These are phyloP conservation scores for Patella caerulea DNA, from an alignment of 2,888 invertebrate species.

Conservation along the genomic window DNA sequence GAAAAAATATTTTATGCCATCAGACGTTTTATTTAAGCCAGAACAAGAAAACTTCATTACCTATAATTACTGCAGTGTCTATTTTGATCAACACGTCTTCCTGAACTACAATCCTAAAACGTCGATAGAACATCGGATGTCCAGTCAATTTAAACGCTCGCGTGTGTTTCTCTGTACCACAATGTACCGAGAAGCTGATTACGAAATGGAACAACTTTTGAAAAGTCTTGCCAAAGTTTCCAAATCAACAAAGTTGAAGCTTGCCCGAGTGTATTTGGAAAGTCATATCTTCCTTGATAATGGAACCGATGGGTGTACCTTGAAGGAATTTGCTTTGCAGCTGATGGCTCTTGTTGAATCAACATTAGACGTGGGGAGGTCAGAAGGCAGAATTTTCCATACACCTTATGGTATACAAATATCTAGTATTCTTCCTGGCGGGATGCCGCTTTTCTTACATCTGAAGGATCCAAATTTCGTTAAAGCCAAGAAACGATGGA, in stretches of 20 bases:
- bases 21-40: constrained; percentile 42
- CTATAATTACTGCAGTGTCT: constrained; percentile 44
- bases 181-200: constrained; percentile 61
- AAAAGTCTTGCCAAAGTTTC: constrained; percentile 49
- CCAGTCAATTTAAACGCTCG: constrained; percentile 21
- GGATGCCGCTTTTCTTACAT: constrained; percentile 58
- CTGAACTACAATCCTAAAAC: constrained; percentile 41
- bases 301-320: constrained; percentile 44
- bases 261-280: constrained; percentile 47
- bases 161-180: constrained; percentile 59
- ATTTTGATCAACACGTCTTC: constrained; percentile 44
- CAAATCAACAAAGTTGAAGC: constrained; percentile 36
- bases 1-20: constrained; percentile 24
- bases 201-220: constrained; percentile 58
- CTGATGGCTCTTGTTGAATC: constrained; percentile 48
- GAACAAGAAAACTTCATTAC: constrained; percentile 41
- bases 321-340: constrained; percentile 56
- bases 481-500: constrained; percentile 62
- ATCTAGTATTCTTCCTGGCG: constrained; percentile 44
- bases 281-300: constrained; percentile 61
- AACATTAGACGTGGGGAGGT: constrained; percentile 37
- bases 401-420: constrained; percentile 61
- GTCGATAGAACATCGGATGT: not conserved
- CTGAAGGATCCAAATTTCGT: constrained; percentile 54
- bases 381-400: constrained; percentile 40